phyloP scores from a whole-genome alignment of 2,888 invertebrate genomes.

The Athalia cordata region DNA sequence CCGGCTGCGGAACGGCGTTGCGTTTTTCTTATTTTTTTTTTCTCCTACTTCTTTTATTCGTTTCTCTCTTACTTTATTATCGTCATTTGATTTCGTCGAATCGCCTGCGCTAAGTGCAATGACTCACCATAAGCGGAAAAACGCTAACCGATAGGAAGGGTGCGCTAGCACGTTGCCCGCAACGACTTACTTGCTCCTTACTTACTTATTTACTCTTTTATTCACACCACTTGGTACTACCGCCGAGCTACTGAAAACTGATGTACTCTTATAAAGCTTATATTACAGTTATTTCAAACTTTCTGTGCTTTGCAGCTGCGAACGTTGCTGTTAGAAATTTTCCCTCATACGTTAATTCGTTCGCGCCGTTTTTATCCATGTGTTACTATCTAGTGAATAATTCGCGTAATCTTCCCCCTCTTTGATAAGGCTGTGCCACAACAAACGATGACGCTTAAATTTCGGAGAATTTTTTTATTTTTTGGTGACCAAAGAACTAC shows the following conservation, averaged over 20 bases:
- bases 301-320: too few relatives aligned
- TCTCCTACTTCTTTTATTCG: background rate
- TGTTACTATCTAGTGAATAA: background rate
- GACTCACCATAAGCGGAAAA: constrained; percentile 42
- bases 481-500: too few relatives aligned
- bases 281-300: too few relatives aligned
- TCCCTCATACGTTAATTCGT: background rate
- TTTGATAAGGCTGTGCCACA: too few relatives aligned
- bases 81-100: constrained; percentile 40
- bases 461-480: too few relatives aligned
- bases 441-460: too few relatives aligned
- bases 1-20: background rate
- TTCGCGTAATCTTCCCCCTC: too few relatives aligned
- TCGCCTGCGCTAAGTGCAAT: constrained; percentile 40
- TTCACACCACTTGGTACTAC: background rate
- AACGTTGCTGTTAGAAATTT: background rate
- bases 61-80: background rate
- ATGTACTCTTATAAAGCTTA: too few relatives aligned
- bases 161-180: constrained; percentile 35
- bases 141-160: constrained; percentile 41
- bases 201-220: background rate
- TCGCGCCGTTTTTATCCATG: constrained; percentile 26
- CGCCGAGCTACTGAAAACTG: background rate
- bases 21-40: background rate
- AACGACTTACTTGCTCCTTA: background rate